Evolutionary conservation across 2,797 vertebrate genomes (phyloP).

Genomic region (Acomys russatus): DNA sequence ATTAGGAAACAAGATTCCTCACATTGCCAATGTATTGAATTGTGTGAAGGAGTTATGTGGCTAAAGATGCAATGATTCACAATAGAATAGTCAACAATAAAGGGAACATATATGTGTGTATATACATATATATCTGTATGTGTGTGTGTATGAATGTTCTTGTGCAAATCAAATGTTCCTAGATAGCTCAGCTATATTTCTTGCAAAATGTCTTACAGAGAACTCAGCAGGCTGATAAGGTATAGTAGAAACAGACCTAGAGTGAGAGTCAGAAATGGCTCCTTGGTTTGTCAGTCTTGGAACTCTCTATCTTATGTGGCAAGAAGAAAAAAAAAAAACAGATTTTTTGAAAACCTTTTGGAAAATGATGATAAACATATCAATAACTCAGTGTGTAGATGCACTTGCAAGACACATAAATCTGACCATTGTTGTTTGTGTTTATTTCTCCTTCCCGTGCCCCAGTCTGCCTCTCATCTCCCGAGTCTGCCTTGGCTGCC

Average conservation of each 20-base stretch:
- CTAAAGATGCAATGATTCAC: neutral
- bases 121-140: neutral
- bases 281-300: neutral
- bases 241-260: neutral
- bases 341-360: neutral
- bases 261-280: neutral
- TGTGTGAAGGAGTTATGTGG: neutral
- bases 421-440: neutral
- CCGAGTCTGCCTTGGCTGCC: neutral
- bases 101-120: neutral
- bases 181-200: neutral
- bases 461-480: neutral
- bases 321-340: neutral
- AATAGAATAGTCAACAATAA: neutral
- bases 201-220: neutral
- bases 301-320: neutral
- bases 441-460: neutral
- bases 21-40: neutral
- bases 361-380: constrained; percentile 34
- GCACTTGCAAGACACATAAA: neutral
- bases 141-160: neutral
- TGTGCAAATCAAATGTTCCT: neutral
- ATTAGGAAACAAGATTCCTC: neutral
- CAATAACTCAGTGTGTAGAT: neutral
- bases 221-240: neutral